A percentile compares a stretch with the other conserved stretches of the same genome.
Conservation (phyloP, 2,888 invertebrate species). For the Lacanobia oleracea region DNA sequence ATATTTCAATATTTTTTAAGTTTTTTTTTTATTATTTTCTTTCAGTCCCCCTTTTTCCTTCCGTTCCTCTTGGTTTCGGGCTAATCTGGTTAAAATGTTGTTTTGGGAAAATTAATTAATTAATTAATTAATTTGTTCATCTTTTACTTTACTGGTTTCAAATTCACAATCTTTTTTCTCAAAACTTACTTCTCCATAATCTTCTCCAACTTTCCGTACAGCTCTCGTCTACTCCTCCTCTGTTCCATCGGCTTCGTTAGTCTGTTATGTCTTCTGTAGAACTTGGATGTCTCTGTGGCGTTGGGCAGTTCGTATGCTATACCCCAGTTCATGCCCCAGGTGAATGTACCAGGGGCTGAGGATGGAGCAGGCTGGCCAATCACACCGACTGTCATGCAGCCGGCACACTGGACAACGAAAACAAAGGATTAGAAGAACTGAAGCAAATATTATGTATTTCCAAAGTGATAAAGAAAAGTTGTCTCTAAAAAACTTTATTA, state of each 20-base stretch:
- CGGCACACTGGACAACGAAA: slow-evolving; percentile 84
- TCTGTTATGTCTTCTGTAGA: slow-evolving; percentile 76
- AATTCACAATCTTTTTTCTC: too few relatives aligned
- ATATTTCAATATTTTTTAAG: not conserved
- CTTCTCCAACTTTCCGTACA: slow-evolving; percentile 93
- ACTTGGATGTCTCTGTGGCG: slow-evolving; percentile 85
- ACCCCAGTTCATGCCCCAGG: slow-evolving; percentile 93
- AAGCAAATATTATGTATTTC: not conserved
- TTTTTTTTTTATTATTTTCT: too few relatives aligned
- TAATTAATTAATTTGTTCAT: not conserved
- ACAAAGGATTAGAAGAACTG: not conserved
- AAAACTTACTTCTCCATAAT: slow-evolving; percentile 90
- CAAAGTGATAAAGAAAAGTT: not conserved
- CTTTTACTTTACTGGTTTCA: not conserved
- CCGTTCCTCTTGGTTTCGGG: too few relatives aligned
- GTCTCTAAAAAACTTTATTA: not conserved
- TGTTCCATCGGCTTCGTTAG: slow-evolving; percentile 85
- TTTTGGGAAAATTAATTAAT: too few relatives aligned
- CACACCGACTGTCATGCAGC: slow-evolving; percentile 90
- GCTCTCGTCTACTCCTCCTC: slow-evolving; percentile 92
- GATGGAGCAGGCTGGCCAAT: slow-evolving; percentile 83
- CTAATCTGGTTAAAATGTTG: too few relatives aligned
- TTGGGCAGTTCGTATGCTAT: slow-evolving; percentile 92
- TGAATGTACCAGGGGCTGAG: slow-evolving; percentile 89
- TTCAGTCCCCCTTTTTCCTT: too few relatives aligned